Evolutionary conservation across 1,140 invertebrate genomes (phyloP), one percentile per base, ranked within the genome.

Genomic region (Drosophila arawakana): DNA sequence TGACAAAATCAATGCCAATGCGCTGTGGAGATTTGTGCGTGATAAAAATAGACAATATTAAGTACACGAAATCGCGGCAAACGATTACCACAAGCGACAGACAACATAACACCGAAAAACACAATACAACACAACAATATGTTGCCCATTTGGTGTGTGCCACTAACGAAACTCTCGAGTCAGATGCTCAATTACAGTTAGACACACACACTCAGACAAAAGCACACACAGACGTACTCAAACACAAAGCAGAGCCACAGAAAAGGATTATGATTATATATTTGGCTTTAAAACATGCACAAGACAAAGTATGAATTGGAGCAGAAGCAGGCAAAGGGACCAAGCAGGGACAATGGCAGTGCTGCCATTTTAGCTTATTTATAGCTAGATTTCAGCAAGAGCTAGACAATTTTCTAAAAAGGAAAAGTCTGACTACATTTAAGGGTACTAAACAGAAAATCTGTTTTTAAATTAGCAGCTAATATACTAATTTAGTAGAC

Each of bases 181-280:
- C 72, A 63, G 71, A 49, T 78, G 78, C 75, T 76, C 81, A 85
- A 81, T 85, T 81, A 85, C 69, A 75, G 69, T 66, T 50, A 41
- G 34, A 58, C 67, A 72, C 21, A 46, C 47, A 72, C 46, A 44
- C 50, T 58, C 54, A 63, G 57, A 59, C 60, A 49, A 8, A 67
- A 18, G 39, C 8, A 57, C 13, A 78, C 73, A 69, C 34, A 44
- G 30, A 54, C 34, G 52, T 18, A 66, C 41, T 30, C 15, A 39
- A 46, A 67, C 58, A 62, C 61, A 66, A 37, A 85, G 65, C 71
- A 70, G 61, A 70, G 66, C 82, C 68, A 73, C 74, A 67, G 66
- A 52, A 76, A 52, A 34, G 60, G 63, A 74, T 74, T 74, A 74
- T 69, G 66, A 70, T 62, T 69, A 62, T 69, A 46, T 21, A 34